Base-by-base conservation (phyloP, 2,113 vertebrate genomes). In the Phasianus colchicus region DNA sequence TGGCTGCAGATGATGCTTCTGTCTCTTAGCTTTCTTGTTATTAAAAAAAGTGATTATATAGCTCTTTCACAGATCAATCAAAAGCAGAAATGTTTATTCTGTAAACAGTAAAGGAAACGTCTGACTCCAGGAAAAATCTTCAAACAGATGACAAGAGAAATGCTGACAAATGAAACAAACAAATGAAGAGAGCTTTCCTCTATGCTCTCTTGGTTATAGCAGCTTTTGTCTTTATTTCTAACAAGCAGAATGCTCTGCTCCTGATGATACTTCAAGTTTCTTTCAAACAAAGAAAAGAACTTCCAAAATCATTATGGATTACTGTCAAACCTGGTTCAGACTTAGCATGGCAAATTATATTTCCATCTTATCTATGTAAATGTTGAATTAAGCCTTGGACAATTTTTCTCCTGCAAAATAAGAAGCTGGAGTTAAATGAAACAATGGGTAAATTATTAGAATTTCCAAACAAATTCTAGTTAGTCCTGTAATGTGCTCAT, bases 41-140 rank as follows among this genome's bases (percentile, higher is more conserved):
- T 47, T 76, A 65, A 32, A 40, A 40, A 47, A 36, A 16, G 2
- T 5, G n/a, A 77, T 66, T 74, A 14, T 14, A 57, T 29, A 63
- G 22, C 18, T 45, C 76, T 88, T 86, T 63, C 19, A 74, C 18
- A 80, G 60, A 94, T 86, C 27, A 86, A 73, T 50, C 58, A 50
- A 76, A 93, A 93, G 29, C 64, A 92, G 89, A 86, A 88, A 74
- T 40, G 13, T 86, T 94, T 90, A 66, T 74, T 90, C 65, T 81
- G 30, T 36, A 24, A 93, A 70, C 6, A 74, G 50, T 1, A 70
- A 18, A 70, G 71, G 50, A 91, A 95, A 61, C 24, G 25, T 42
- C 47, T 70, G 43, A 87, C n/a, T 86, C 40, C 30, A 70, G 32
- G 18, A 16, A 34, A 94, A 94, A 89, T 25, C 13, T 18, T 24